These are phyloP conservation scores for Aphidius colemani DNA, from an alignment of 2,888 invertebrate genomes.

Conservation along the genomic window DNA sequence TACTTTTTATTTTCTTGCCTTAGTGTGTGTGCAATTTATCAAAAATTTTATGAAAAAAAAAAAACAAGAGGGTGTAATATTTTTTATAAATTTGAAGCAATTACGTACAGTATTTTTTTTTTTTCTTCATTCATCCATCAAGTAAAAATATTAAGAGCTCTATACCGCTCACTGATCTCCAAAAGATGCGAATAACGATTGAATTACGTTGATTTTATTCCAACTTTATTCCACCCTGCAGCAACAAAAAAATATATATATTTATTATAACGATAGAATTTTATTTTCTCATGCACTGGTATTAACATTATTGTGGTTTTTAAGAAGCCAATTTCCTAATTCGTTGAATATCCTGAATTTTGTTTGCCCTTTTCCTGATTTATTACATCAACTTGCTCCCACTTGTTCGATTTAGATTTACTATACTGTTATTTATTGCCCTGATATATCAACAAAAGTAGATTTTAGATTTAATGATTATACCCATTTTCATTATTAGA, in stretches of 20 bases:
- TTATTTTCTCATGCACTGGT: constrained; percentile 29
- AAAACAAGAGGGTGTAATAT: constrained; percentile 9
- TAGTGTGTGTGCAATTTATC: too few relatives aligned
- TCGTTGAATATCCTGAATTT: constrained; percentile 39
- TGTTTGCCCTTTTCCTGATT: constrained; percentile 32
- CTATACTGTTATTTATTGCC: constrained; percentile 23
- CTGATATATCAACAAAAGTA: neutral
- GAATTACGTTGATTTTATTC: constrained; percentile 61
- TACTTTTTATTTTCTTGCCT: too few relatives aligned
- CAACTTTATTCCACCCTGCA: constrained; percentile 47
- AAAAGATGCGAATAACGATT: constrained; percentile 54
- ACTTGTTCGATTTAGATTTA: constrained; percentile 39
- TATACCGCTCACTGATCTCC: constrained; percentile 47
- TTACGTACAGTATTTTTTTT: neutral
- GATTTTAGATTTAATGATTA: neutral
- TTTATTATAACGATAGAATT: too few relatives aligned
- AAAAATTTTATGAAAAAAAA: too few relatives aligned
- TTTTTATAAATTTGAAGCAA: constrained; percentile 22
- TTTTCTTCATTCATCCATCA: constrained; percentile 24
- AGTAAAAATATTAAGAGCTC: constrained; percentile 22
- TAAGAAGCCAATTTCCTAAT: constrained; percentile 60
- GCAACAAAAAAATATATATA: constrained; percentile 22
- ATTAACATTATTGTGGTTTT: constrained; percentile 59
- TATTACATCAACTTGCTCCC: constrained; percentile 35
- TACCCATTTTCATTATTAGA: neutral